These are phyloP conservation scores for Brachynemurus nebulosus DNA, from an alignment of 2,888 invertebrate genomes.

Conservation along the genomic window DNA sequence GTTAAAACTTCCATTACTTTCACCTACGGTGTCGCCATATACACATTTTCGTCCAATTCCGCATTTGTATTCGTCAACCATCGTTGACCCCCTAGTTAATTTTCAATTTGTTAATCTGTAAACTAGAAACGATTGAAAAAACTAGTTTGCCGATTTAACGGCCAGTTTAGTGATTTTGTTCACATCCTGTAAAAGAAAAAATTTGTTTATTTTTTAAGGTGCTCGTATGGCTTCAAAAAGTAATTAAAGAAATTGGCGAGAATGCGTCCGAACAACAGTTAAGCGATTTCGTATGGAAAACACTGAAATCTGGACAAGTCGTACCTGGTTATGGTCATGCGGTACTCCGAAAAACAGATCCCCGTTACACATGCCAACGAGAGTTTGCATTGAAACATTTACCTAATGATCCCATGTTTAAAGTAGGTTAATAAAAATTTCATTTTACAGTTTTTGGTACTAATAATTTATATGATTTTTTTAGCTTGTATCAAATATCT, in stretches of 20 bases:
- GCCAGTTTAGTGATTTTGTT: too few species aligned
- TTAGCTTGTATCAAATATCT: conserved; percentile 72
- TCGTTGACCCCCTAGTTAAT: too few species aligned
- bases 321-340: conserved; percentile 96
- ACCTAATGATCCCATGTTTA: conserved; percentile 83
- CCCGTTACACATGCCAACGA: conserved; percentile 80
- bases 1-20: too few species aligned
- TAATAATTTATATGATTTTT: conserved; percentile 18
- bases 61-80: too few species aligned
- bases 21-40: too few species aligned
- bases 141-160: too few species aligned
- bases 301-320: conserved; percentile 89
- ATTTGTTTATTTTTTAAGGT: conserved; percentile 41
- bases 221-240: conserved; percentile 83
- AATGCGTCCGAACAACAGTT: conserved; percentile 80
- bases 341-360: conserved; percentile 90
- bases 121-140: too few species aligned
- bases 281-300: conserved; percentile 96
- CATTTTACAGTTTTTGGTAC: neutral
- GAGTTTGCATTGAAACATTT: conserved; percentile 89
- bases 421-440: conserved; percentile 36
- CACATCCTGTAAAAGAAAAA: neutral
- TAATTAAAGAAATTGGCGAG: conserved; percentile 73
- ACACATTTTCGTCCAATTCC: too few species aligned
- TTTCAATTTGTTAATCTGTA: too few species aligned